Conservation (phyloP, 2,888 invertebrate species). For the Cantharis nigra region DNA sequence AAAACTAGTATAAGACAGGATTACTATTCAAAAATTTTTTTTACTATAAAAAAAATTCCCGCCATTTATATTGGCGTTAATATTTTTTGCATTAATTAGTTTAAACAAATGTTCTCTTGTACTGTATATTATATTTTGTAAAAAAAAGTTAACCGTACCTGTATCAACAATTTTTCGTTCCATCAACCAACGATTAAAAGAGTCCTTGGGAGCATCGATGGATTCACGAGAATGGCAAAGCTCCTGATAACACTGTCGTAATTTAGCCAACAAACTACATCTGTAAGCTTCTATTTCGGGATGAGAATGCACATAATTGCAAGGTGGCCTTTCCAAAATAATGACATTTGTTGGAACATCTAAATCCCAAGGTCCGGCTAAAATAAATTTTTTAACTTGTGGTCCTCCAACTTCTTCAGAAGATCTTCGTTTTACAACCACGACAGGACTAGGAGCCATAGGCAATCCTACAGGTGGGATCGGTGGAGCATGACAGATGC, state of each 20-base stretch:
- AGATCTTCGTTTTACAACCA: conserved; percentile 73
- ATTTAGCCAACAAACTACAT: conserved; percentile 78
- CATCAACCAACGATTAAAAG: conserved; percentile 95
- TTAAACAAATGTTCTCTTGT: not conserved
- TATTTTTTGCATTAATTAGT: not conserved
- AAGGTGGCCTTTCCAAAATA: conserved; percentile 84
- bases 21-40: not conserved
- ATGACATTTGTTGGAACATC: conserved; percentile 92
- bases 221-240: conserved; percentile 89
- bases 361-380: conserved; percentile 94
- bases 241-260: conserved; percentile 91
- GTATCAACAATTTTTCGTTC: conserved; percentile 90
- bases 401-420: conserved; percentile 75
- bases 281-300: conserved; percentile 91
- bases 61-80: not conserved
- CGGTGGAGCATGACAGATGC: conserved; percentile 64
- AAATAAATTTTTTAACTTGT: conserved; percentile 81
- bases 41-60: not conserved
- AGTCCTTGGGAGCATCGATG: conserved; percentile 95
- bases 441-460: conserved; percentile 56
- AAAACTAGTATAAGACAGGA: not conserved
- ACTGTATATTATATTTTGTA: not conserved
- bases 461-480: conserved; percentile 50
- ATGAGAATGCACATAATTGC: conserved; percentile 87
- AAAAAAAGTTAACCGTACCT: conserved; percentile 46